Conservation (phyloP, 2,113 vertebrate species). For the Oncorhynchus gorbuscha region DNA sequence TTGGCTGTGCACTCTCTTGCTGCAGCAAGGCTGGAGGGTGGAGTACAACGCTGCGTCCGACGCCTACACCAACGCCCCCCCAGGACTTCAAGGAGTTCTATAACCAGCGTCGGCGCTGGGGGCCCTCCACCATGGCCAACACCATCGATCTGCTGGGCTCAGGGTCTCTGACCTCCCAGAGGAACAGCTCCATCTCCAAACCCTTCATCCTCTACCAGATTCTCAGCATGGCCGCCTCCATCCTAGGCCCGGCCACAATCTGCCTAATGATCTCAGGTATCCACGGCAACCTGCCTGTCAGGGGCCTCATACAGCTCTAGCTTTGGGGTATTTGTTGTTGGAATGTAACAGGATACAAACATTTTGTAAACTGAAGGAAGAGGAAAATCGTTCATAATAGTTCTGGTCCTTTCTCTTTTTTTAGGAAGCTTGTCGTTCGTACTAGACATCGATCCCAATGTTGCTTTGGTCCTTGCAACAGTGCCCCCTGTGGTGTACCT, state of each 20-base stretch:
- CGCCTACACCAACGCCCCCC: slow-evolving; percentile 75
- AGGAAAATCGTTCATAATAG: not conserved
- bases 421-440: slow-evolving; percentile 61
- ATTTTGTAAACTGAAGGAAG: not conserved
- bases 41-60: slow-evolving; percentile 75
- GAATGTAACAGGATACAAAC: too few relatives aligned
- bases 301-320: too few relatives aligned
- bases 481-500: slow-evolving; percentile 62
- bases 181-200: slow-evolving; percentile 70
- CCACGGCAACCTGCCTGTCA: not conserved
- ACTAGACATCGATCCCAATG: not conserved
- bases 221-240: slow-evolving; percentile 52
- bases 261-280: slow-evolving; percentile 65
- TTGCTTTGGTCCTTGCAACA: slow-evolving; percentile 51
- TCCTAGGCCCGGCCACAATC: slow-evolving; percentile 70
- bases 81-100: slow-evolving; percentile 76
- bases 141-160: slow-evolving; percentile 63
- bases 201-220: slow-evolving; percentile 75
- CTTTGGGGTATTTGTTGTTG: too few relatives aligned
- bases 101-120: slow-evolving; percentile 73
- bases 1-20: slow-evolving; percentile 73
- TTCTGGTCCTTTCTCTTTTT: slow-evolving; percentile 11
- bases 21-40: slow-evolving; percentile 77
- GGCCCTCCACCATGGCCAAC: slow-evolving; percentile 73
- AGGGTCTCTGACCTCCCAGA: slow-evolving; percentile 45